Conservation (phyloP, 2,888 invertebrate genomes). For the Cephus pulcher region DNA sequence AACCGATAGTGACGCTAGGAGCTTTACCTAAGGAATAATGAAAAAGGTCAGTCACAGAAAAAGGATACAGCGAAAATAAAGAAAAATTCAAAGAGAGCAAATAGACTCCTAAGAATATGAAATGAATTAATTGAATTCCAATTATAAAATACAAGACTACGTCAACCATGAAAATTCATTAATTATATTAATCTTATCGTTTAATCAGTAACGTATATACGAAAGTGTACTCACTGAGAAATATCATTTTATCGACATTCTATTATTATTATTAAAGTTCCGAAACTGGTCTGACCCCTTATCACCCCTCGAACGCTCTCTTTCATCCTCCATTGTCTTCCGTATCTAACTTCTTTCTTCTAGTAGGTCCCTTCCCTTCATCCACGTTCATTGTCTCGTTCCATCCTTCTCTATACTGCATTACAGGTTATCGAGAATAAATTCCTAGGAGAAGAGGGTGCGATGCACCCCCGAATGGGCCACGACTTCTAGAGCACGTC, state of each 20-base stretch:
- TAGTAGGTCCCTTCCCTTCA: background rate
- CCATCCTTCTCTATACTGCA: too few species aligned
- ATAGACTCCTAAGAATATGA: background rate
- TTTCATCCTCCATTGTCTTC: background rate
- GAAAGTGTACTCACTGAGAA: background rate
- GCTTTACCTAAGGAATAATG: too few species aligned
- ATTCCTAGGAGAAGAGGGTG: background rate
- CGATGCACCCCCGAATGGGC: slow-evolving; percentile 4
- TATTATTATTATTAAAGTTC: background rate
- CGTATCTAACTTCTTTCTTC: background rate
- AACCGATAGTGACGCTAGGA: too few species aligned
- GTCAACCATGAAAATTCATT: background rate
- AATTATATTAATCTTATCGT: background rate
- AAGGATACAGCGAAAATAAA: background rate
- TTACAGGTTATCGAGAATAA: too few species aligned
- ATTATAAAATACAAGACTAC: background rate
- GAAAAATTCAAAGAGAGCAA: background rate
- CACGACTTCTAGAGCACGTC: background rate
- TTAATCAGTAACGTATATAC: background rate
- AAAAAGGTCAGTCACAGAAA: background rate
- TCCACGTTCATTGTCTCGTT: too few species aligned
- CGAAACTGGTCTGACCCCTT: background rate
- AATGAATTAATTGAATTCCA: background rate
- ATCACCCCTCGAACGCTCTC: background rate
- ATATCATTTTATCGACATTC: background rate